Evolutionary conservation across 2,888 invertebrate genomes (phyloP), one percentile per base, ranked within the genome.

Genomic region (Clunio marinus): DNA sequence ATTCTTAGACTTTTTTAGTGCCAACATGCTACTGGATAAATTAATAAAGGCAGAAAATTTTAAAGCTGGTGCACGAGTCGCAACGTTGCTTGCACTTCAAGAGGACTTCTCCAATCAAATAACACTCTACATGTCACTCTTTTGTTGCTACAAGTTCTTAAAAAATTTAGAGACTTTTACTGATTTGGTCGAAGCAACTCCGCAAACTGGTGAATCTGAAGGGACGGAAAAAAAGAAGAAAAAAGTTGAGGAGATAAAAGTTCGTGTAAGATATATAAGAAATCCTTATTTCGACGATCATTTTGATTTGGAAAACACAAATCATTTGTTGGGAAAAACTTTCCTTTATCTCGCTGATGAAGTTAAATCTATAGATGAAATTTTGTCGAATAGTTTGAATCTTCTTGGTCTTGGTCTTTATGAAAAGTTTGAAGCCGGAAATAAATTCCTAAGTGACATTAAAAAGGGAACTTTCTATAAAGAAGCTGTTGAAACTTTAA

Each of bases 201-300:
- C 76, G 5, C 78, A 79, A 69, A 72, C 73, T 25, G 74, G 75
- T 7, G 75, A 77, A 15, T 80, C 81, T 70, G 72, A 72, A 22
- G 74, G 75, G 7, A 75, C 77, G 15, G 80, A 81, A 70, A 80
- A 75, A 75, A 76, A 76, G 24, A 80, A 78, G 76, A 70, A 32
- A 69, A 71, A 17, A 71, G 70, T 70, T 70, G 72, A 71, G 63
- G 3, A 85, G 79, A 79, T 86, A 24, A 89, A 88, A 79, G 82
- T 94, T 7, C 83, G 94, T 72, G 86, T 96, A 0, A 83, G 82
- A 69, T 96, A 83, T 76, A 74, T 98, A 41, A 83, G 89, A 73
- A 93, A 94, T 76, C 86, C 88, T 0, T 91, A 83, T 76, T 88
- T 88, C 78, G 96, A 96, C 80, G 89, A 92, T 74, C 95, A 96